Percentiles rank a stretch among this genome's conserved stretches.
Evolutionary conservation across 2,113 vertebrate species (phyloP).

Genomic region (Tamias sibiricus): DNA sequence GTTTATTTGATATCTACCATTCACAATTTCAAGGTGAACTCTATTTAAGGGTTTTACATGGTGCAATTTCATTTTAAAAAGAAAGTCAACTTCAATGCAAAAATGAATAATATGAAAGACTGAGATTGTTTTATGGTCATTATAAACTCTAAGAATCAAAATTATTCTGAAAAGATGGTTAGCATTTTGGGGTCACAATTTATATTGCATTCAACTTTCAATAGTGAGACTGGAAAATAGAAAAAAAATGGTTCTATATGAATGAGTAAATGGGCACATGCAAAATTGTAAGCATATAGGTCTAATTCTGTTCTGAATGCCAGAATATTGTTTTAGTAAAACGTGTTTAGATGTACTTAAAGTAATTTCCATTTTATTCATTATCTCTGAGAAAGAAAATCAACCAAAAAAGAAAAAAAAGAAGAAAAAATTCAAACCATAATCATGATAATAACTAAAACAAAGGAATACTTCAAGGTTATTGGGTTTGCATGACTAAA

Average conservation of each 20-base stretch:
- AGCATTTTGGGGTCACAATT: not conserved
- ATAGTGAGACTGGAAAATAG: not conserved
- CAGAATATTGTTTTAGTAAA: constrained; percentile 39
- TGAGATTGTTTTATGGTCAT: not conserved
- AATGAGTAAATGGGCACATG: not conserved
- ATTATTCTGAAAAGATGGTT: constrained; percentile 47
- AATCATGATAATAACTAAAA: constrained; percentile 28
- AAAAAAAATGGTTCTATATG: not conserved
- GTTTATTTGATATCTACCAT: not conserved
- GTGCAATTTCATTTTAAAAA: not conserved
- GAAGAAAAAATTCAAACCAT: not conserved
- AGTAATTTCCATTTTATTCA: not conserved
- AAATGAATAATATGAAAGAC: not conserved
- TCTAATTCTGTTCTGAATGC: constrained; percentile 6
- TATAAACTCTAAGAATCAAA: constrained; percentile 27
- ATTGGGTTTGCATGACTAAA: constrained; percentile 17
- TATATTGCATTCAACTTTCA: not conserved
- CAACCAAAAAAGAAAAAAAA: not conserved
- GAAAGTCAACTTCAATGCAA: not conserved
- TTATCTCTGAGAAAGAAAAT: accelerated
- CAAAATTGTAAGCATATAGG: not conserved
- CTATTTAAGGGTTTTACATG: not conserved
- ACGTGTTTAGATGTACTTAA: not conserved
- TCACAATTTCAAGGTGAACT: constrained; percentile 41
- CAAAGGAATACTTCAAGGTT: not conserved